A percentile compares a stretch with the other conserved stretches of the same genome.
Conservation (phyloP, 2,113 vertebrate genomes). For the Serilophus lunatus region DNA sequence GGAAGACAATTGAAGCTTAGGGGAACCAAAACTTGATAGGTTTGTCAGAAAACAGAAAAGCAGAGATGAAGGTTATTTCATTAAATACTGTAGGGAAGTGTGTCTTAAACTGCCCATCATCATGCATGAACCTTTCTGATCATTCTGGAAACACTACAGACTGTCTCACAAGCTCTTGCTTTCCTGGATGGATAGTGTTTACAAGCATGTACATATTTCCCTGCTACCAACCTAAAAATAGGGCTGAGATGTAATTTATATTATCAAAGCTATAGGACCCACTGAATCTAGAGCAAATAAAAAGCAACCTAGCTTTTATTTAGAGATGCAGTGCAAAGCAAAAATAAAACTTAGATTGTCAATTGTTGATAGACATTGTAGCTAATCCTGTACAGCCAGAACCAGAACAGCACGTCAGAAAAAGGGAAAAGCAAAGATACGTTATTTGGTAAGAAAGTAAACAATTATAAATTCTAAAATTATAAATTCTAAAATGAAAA, state of each 20-base stretch:
- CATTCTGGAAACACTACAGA: background rate
- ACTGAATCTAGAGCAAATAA: background rate
- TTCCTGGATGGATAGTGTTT: background rate
- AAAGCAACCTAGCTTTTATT: conserved; percentile 6
- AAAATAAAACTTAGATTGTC: background rate
- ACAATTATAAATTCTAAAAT: background rate
- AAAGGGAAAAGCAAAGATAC: background rate
- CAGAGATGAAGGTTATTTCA: background rate
- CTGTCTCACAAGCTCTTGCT: background rate
- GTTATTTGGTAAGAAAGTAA: background rate
- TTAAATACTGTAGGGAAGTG: background rate
- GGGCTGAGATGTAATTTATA: background rate
- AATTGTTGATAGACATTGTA: background rate
- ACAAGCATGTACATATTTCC: background rate
- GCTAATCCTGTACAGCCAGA: background rate
- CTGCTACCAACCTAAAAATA: background rate
- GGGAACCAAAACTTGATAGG: background rate
- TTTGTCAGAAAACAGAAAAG: background rate
- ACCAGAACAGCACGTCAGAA: background rate
- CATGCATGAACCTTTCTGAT: background rate
- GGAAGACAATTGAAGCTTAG: background rate
- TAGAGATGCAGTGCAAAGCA: background rate
- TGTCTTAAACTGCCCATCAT: background rate
- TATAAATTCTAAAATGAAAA: background rate
- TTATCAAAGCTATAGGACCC: background rate